Evolutionary conservation across 2,797 vertebrate species (phyloP).

Genomic region (Triplophysa bombifrons): DNA sequence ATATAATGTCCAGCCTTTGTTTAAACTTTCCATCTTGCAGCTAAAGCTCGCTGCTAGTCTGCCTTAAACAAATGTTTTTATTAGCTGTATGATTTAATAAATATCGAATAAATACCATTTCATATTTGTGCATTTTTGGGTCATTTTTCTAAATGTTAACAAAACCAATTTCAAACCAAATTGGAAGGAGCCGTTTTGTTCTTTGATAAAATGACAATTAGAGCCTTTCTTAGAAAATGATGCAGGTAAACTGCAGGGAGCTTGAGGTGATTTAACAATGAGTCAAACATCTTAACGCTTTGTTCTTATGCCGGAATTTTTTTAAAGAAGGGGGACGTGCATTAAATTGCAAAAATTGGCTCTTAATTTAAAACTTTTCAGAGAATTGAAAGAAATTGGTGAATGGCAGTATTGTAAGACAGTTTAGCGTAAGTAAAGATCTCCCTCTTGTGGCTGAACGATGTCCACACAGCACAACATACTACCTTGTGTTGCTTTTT

Average conservation of each 20-base stretch:
- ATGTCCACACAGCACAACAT: neutral
- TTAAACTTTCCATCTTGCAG: constrained; percentile 54
- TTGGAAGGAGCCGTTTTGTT: neutral
- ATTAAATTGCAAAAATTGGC: constrained; percentile 31
- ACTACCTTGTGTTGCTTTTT: neutral
- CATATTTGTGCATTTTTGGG: neutral
- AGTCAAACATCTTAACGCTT: constrained; percentile 2
- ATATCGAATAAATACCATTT: constrained; percentile 49
- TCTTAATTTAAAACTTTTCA: neutral
- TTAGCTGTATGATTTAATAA: constrained; percentile 62
- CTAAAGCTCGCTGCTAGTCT: constrained; percentile 55
- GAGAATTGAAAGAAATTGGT: neutral
- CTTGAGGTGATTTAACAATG: constrained; percentile 25
- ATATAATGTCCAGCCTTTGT: constrained; percentile 51
- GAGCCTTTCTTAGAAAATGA: constrained; percentile 28
- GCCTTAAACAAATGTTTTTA: constrained; percentile 65
- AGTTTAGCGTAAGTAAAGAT: constrained; percentile 10
- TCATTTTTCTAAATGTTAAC: constrained; percentile 3
- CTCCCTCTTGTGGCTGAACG: constrained; percentile 51
- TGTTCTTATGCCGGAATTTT: constrained; percentile 19
- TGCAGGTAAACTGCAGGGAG: constrained; percentile 27
- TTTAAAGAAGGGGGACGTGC: constrained; percentile 13
- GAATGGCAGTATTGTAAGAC: neutral
- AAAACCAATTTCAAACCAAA: neutral
- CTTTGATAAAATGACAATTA: constrained; percentile 21